phyloP scores from a whole-genome alignment of 92 coral and sea anemone genomes.

The Palythoa grandis region DNA sequence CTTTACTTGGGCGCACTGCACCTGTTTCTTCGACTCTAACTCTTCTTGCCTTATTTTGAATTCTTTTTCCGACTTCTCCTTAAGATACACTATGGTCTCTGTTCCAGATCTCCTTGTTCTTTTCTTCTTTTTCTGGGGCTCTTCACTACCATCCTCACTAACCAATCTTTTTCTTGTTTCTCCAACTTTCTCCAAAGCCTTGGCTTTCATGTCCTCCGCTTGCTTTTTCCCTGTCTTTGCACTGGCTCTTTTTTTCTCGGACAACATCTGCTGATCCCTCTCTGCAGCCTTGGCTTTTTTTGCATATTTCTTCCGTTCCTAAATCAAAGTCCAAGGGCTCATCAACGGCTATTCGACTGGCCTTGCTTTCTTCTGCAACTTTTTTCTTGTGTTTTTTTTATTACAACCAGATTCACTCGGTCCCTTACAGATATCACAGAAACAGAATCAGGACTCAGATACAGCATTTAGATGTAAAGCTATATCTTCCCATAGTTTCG shows the following conservation, averaged over 20 bases:
- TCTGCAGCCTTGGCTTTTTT: slow-evolving; percentile 51
- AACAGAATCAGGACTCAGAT: slow-evolving; percentile 33
- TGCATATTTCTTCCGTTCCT: slow-evolving; percentile 44
- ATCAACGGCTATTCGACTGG: slow-evolving; percentile 44
- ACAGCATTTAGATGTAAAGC: slow-evolving; percentile 38
- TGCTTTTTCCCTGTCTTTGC: slow-evolving; percentile 51
- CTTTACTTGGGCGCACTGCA: slow-evolving; percentile 42
- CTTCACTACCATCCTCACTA: slow-evolving; percentile 43
- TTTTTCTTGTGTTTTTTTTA: slow-evolving; percentile 49
- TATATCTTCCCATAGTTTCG: slow-evolving; percentile 42
- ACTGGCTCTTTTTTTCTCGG: too few species aligned
- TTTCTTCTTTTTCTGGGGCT: slow-evolving; percentile 26
- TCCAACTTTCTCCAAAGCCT: slow-evolving; percentile 8
- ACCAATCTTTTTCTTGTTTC: neutral
- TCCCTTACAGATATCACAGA: slow-evolving; percentile 48
- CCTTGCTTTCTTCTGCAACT: slow-evolving; percentile 53
- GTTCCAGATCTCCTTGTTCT: slow-evolving; percentile 50
- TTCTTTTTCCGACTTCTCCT: slow-evolving; percentile 46
- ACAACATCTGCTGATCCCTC: slow-evolving; percentile 45
- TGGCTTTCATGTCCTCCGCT: slow-evolving; percentile 47
- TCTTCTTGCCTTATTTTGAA: slow-evolving; percentile 50
- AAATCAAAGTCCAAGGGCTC: slow-evolving; percentile 44
- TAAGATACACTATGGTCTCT: slow-evolving; percentile 51
- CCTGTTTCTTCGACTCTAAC: slow-evolving; percentile 42
- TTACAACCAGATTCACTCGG: slow-evolving; percentile 7